These are phyloP conservation scores for Arrhamphus sclerolepis DNA, from an alignment of 2,797 vertebrate genomes.

Conservation along the genomic window DNA sequence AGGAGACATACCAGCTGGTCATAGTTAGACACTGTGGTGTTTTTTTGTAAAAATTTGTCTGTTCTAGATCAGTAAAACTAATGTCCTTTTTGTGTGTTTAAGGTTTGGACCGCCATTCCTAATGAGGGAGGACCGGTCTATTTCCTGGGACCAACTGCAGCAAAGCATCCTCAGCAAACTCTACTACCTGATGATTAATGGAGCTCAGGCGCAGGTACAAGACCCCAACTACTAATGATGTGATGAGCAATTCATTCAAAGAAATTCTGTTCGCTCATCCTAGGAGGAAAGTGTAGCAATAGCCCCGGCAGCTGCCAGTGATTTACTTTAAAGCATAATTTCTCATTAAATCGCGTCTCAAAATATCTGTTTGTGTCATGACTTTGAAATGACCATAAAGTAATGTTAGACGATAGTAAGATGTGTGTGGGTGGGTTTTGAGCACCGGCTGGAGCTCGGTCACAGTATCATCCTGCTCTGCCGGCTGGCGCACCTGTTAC, in stretches of 20 bases:
- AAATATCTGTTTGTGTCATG: too few relatives aligned
- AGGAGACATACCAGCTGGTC: not conserved
- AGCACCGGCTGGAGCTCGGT: too few relatives aligned
- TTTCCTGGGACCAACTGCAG: conserved; percentile 94
- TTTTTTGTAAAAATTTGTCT: not conserved
- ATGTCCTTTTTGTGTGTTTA: conserved; percentile 20
- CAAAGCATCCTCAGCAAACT: conserved; percentile 91
- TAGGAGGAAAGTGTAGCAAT: not conserved
- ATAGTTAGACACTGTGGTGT: too few relatives aligned
- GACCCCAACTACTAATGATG: not conserved
- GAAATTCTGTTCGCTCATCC: conserved; percentile 1
- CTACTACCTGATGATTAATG: conserved; percentile 87
- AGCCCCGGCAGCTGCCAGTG: not conserved
- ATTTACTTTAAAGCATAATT: not conserved
- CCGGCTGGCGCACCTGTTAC: conserved; percentile 45
- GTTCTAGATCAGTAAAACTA: not conserved
- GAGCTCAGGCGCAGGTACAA: conserved; percentile 83
- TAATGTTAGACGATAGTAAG: not conserved
- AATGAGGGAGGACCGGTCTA: conserved; percentile 87
- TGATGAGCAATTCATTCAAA: not conserved
- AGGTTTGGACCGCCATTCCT: conserved; percentile 95
- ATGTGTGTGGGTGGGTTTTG: conserved; percentile 41
- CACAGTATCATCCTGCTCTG: conserved; percentile 19
- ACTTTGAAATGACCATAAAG: not conserved
- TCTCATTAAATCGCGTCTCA: too few relatives aligned